A percentile compares a stretch with the other conserved stretches of the same genome.
phyloP scores from a whole-genome alignment of 2,113 vertebrate species.

The Plecturocebus donacophilus region DNA sequence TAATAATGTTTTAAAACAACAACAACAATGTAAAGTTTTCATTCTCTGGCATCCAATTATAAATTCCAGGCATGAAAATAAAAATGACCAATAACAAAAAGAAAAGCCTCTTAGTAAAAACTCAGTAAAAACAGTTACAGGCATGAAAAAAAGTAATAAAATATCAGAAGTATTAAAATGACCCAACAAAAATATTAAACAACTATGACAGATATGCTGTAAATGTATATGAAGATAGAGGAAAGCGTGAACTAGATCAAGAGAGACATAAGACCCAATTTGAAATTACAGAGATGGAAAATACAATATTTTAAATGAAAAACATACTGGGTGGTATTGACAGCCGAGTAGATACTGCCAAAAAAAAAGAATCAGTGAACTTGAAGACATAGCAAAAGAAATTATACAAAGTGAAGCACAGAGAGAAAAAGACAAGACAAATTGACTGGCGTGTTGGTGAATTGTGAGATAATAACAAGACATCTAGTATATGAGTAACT shows the following conservation, averaged over 20 bases:
- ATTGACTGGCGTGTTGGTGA: background rate
- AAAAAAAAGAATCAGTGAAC: background rate
- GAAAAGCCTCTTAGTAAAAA: background rate
- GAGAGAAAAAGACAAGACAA: background rate
- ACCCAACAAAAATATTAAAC: slow-evolving; percentile 15
- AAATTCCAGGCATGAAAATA: background rate
- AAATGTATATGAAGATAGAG: background rate
- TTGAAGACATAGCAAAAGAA: background rate
- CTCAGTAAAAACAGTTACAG: background rate
- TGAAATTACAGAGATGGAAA: background rate
- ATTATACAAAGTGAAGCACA: background rate
- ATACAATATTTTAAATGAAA: slow-evolving; percentile 9
- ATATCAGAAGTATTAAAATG: background rate
- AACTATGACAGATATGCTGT: background rate
- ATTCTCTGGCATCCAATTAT: background rate
- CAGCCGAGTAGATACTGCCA: background rate
- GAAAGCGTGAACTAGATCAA: background rate
- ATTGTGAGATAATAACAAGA: background rate
- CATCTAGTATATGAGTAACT: background rate
- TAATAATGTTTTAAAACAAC: background rate
- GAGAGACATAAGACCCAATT: background rate
- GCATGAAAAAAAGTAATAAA: background rate
- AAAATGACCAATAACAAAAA: background rate
- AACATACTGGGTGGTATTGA: background rate
- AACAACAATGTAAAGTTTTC: background rate